Percentiles rank a stretch among this genome's conserved stretches.
These are phyloP conservation scores for Parthenolecanium corni DNA, from an alignment of 2,888 invertebrate genomes.

Conservation along the genomic window DNA sequence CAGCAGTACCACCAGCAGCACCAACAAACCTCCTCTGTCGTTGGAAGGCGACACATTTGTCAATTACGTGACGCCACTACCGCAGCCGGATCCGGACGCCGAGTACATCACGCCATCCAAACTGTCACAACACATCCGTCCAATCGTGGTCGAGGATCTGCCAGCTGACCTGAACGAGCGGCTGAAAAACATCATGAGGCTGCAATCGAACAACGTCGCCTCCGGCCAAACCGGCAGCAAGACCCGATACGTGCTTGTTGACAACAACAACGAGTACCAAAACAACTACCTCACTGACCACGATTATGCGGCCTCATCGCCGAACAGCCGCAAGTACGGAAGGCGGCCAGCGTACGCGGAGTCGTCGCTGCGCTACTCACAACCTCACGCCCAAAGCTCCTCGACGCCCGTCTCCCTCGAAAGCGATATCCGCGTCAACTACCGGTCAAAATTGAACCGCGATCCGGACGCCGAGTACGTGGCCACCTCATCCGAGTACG, in stretches of 20 bases:
- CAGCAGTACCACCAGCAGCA: conserved; percentile 31
- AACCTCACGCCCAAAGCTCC: background rate
- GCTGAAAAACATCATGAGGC: conserved; percentile 13
- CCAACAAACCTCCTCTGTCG: conserved; percentile 27
- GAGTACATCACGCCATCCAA: conserved; percentile 44
- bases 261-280: background rate
- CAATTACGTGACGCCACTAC: conserved; percentile 56
- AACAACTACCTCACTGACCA: conserved; percentile 4
- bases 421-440: conserved; percentile 57
- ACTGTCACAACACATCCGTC: conserved; percentile 35
- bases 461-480: conserved; percentile 55
- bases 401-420: conserved; percentile 19
- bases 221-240: background rate
- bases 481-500: conserved; percentile 14
- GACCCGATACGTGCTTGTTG: background rate
- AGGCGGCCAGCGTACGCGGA: conserved; percentile 16
- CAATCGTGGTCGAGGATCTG: conserved; percentile 18
- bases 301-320: no score
- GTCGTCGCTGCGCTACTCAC: no score
- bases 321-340: background rate
- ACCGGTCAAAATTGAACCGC: conserved; percentile 46
- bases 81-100: conserved; percentile 56
- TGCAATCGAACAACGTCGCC: background rate
- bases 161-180: conserved; percentile 19
- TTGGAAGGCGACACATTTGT: conserved; percentile 48